Evolutionary conservation across 2,113 vertebrate species (phyloP).

Genomic region (Egretta garzetta): DNA sequence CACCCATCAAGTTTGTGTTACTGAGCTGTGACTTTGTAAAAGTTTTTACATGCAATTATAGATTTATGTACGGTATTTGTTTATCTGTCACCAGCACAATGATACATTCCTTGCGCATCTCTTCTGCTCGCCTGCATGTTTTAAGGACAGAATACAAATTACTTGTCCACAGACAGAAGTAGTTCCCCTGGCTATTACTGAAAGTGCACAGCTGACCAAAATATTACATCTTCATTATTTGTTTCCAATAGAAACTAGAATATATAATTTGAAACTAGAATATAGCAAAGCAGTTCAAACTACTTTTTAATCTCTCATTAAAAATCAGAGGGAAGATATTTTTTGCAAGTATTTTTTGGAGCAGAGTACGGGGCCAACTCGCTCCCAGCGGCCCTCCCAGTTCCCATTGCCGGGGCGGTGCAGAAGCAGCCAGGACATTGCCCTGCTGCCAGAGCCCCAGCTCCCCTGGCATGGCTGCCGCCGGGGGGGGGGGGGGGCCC

Average conservation of each 20-base stretch:
- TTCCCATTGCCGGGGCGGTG: background rate
- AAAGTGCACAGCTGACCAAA: background rate
- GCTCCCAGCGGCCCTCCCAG: accelerated
- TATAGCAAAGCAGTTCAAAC: background rate
- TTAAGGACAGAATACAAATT: background rate
- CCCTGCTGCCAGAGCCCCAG: background rate
- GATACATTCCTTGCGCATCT: background rate
- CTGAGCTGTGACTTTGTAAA: background rate
- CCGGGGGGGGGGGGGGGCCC: too few relatives aligned
- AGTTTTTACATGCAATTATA: background rate
- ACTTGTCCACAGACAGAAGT: background rate
- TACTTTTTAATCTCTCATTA: background rate
- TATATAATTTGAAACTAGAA: background rate
- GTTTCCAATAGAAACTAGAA: background rate
- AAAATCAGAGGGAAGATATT: background rate
- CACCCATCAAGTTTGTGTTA: background rate
- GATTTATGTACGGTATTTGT: background rate
- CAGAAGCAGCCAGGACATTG: background rate
- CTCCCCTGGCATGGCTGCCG: background rate
- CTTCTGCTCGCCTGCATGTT: background rate
- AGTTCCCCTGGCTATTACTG: background rate
- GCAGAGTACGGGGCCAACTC: background rate
- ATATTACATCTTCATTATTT: background rate
- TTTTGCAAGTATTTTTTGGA: background rate
- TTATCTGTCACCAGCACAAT: background rate